These are phyloP conservation scores for Poeciliopsis paucimaculata DNA, from an alignment of 2,797 vertebrate genomes.

Conservation along the genomic window DNA sequence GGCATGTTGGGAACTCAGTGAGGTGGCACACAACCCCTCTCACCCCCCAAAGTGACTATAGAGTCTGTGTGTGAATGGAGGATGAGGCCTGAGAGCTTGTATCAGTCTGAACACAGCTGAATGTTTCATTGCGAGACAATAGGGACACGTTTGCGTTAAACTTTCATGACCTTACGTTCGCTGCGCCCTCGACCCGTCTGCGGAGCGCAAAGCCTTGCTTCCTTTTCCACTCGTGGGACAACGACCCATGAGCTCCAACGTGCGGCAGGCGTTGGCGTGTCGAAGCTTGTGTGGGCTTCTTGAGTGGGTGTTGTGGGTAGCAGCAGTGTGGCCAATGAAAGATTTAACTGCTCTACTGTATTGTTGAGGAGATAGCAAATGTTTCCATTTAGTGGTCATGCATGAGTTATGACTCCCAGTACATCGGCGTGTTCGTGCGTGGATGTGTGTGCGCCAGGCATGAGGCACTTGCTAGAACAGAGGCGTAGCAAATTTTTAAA, in stretches of 20 bases:
- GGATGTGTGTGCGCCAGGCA: neutral
- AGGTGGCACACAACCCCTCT: slow-evolving; percentile 20
- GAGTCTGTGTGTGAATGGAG: slow-evolving; percentile 46
- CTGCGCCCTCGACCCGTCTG: slow-evolving; percentile 21
- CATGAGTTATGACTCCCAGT: slow-evolving; percentile 74
- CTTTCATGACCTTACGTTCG: slow-evolving; percentile 62
- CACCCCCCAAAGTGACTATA: slow-evolving; percentile 26
- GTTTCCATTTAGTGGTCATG: slow-evolving; percentile 76
- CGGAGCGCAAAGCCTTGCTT: slow-evolving; percentile 66
- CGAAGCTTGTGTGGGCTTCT: slow-evolving; percentile 19
- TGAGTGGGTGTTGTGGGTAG: slow-evolving; percentile 16
- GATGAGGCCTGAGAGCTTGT: slow-evolving; percentile 48
- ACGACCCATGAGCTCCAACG: slow-evolving; percentile 64
- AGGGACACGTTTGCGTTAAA: slow-evolving; percentile 66
- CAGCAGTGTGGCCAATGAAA: slow-evolving; percentile 63
- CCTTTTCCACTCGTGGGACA: slow-evolving; percentile 58
- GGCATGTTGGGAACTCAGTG: slow-evolving; percentile 10
- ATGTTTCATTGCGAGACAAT: slow-evolving; percentile 64
- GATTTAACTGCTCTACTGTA: slow-evolving; percentile 66
- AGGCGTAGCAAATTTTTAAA: neutral
- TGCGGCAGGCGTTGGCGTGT: slow-evolving; percentile 51
- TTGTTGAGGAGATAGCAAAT: slow-evolving; percentile 74
- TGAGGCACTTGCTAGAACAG: neutral
- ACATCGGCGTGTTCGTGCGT: slow-evolving; percentile 36
- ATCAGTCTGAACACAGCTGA: slow-evolving; percentile 62